Evolutionary conservation across 2,113 vertebrate genomes (phyloP).

Genomic region (Anguilla japonica): DNA sequence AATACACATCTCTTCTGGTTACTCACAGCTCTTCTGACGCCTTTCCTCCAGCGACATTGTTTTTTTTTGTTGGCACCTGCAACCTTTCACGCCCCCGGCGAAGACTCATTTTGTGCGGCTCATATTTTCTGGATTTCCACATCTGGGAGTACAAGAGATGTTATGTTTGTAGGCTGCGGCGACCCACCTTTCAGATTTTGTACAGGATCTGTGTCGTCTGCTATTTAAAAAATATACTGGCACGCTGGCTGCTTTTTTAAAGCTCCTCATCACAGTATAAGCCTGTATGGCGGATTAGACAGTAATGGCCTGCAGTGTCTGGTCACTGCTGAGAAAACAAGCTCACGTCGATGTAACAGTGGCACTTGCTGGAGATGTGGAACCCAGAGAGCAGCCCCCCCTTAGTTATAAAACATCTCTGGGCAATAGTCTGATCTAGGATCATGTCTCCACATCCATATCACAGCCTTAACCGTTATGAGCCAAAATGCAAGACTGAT

Average conservation of each 20-base stretch:
- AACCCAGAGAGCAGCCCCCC: too few species aligned
- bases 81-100: not conserved
- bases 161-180: too few species aligned
- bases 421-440: not conserved
- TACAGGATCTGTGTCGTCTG: not conserved
- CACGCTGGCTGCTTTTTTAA: too few species aligned
- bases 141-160: too few species aligned
- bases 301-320: too few species aligned
- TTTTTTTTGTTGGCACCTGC: constrained; percentile 57
- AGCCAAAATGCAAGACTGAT: not conserved
- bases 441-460: not conserved
- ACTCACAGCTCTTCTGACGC: constrained; percentile 65
- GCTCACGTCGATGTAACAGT: too few species aligned
- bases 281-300: too few species aligned
- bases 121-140: not conserved
- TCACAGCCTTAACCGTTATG: not conserved
- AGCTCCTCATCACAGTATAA: too few species aligned
- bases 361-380: too few species aligned
- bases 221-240: not conserved
- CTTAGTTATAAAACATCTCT: too few species aligned
- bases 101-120: not conserved
- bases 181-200: too few species aligned
- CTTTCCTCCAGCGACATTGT: constrained; percentile 42
- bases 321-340: too few species aligned
- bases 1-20: constrained; percentile 36